Evolutionary conservation across 2,797 vertebrate genomes (phyloP).

Genomic region (Sebastes reedi): DNA sequence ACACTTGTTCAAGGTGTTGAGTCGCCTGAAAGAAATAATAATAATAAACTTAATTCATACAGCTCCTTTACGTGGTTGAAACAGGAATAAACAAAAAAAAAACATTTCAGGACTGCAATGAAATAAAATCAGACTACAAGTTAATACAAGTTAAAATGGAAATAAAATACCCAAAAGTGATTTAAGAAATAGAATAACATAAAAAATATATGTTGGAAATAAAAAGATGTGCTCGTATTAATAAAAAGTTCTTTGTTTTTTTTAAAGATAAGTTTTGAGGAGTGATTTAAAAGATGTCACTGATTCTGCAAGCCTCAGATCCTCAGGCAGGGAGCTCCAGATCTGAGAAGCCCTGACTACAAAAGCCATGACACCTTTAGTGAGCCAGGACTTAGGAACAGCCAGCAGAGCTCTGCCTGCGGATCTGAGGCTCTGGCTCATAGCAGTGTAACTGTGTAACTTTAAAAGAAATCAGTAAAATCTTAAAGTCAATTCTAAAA

Average conservation of each 20-base stretch:
- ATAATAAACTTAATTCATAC: not conserved
- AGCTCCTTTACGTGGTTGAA: not conserved
- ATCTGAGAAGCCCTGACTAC: not conserved
- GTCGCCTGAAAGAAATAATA: slow-evolving; percentile 84
- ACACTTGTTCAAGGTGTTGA: slow-evolving; percentile 98
- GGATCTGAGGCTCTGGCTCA: not conserved
- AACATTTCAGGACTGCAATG: not conserved
- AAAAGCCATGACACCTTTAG: not conserved
- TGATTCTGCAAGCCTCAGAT: not conserved
- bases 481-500: not conserved
- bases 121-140: not conserved
- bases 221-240: not conserved
- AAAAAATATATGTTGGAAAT: not conserved
- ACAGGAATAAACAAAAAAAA: not conserved
- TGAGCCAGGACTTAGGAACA: not conserved
- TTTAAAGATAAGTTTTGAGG: not conserved
- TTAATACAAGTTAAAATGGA: not conserved
- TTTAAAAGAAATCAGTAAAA: not conserved
- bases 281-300: not conserved
- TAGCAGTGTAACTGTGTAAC: not conserved
- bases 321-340: not conserved
- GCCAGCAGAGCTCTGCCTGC: not conserved
- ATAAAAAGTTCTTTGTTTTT: too few species aligned
- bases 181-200: not conserved
- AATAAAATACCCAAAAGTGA: not conserved